These are phyloP conservation scores for Drosophila nasuta DNA, from an alignment of 1,140 invertebrate genomes.

Conservation along the genomic window DNA sequence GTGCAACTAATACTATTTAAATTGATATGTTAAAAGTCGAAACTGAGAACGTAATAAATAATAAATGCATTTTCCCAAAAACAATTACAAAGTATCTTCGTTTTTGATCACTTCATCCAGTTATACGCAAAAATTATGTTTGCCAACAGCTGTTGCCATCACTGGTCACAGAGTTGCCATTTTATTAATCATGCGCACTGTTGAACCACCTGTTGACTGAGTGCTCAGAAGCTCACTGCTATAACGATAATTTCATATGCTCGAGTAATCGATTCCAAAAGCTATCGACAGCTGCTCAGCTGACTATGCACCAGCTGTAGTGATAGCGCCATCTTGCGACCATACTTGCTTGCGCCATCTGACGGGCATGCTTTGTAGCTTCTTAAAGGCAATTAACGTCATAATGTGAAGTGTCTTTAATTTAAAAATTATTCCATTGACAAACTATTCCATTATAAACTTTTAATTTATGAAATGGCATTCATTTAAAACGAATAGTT, in stretches of 20 bases:
- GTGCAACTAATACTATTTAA: constrained; percentile 19
- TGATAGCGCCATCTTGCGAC: no score
- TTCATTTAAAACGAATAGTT: no score
- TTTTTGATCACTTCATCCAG: background rate
- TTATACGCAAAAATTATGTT: background rate
- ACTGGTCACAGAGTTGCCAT: constrained; percentile 1
- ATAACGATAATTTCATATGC: background rate
- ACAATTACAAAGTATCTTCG: background rate
- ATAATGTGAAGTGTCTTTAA: no score
- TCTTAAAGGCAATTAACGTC: no score
- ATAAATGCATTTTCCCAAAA: constrained; percentile 23
- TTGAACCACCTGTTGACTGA: background rate
- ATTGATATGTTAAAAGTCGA: constrained; percentile 30
- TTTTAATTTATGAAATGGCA: no score
- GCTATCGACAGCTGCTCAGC: no score
- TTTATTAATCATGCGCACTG: background rate
- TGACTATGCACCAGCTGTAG: no score
- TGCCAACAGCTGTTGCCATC: background rate
- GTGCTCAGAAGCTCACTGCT: constrained; percentile 13
- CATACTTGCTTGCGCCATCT: no score
- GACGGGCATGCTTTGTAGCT: no score
- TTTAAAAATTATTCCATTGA: no score
- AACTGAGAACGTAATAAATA: constrained; percentile 31
- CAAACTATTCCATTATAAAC: no score
- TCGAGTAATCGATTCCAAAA: no score